phyloP scores from a whole-genome alignment of 2,113 vertebrate genomes.

The Cygnus buccinator region DNA sequence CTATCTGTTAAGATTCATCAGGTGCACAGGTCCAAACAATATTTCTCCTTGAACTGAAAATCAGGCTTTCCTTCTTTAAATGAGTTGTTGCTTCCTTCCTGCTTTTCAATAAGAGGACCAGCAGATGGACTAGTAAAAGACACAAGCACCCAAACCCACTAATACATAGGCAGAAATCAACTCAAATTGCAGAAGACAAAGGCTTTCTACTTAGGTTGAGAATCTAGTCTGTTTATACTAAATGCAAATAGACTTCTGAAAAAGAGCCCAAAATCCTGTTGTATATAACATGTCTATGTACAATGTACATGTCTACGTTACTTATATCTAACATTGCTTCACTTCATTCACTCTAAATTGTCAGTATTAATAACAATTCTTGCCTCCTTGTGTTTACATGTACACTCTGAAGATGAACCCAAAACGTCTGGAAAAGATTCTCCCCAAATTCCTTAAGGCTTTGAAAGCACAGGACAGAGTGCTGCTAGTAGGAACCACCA shows the following conservation, averaged over 20 bases:
- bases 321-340: neutral
- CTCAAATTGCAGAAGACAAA: neutral
- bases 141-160: neutral
- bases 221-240: neutral
- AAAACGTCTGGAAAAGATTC: conserved; percentile 78
- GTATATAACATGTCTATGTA: too few species aligned
- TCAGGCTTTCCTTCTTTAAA: neutral
- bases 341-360: neutral
- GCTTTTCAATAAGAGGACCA: neutral
- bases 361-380: neutral
- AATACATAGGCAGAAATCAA: neutral
- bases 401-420: conserved; percentile 68
- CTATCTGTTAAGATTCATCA: neutral
- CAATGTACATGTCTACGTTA: neutral
- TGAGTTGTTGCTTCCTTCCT: neutral
- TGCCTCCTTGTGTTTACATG: neutral
- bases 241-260: neutral
- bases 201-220: neutral
- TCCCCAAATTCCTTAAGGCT: conserved; percentile 79
- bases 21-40: neutral
- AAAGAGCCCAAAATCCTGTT: neutral
- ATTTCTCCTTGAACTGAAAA: neutral
- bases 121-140: neutral
- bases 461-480: conserved; percentile 81
- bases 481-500: conserved; percentile 82